Evolutionary conservation across 2,113 vertebrate genomes (phyloP).

Genomic region (Pterophyllum scalare): DNA sequence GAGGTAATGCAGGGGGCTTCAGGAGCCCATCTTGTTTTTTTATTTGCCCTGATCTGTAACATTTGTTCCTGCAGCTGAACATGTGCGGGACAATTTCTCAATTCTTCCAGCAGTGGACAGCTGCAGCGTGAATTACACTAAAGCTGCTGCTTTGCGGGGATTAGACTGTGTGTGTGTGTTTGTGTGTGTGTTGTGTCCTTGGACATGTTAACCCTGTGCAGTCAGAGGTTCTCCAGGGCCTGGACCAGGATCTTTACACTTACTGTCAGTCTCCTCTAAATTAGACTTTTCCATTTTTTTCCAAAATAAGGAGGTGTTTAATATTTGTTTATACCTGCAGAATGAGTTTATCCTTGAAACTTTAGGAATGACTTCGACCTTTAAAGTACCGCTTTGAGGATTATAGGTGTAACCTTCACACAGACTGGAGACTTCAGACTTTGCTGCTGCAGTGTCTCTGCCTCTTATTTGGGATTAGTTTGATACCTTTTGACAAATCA

Average conservation of each 20-base stretch:
- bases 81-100: constrained; percentile 87
- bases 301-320: neutral
- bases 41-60: constrained; percentile 83
- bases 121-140: constrained; percentile 90
- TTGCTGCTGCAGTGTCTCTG: neutral
- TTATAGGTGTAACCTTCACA: neutral
- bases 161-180: constrained; percentile 73
- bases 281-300: constrained; percentile 7
- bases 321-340: neutral
- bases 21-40: constrained; percentile 85
- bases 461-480: constrained; percentile 4
- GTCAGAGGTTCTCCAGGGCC: constrained; percentile 45
- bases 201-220: constrained; percentile 73
- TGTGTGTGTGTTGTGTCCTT: constrained; percentile 23
- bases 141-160: constrained; percentile 87
- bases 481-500: constrained; percentile 4
- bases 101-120: constrained; percentile 91
- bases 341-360: neutral
- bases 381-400: too few species aligned
- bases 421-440: neutral
- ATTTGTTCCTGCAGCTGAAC: constrained; percentile 93
- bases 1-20: neutral
- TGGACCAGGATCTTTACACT: constrained; percentile 30
- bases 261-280: neutral
- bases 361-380: too few species aligned